phyloP scores from a whole-genome alignment of 2,797 vertebrate species.

The Pagetopsis macropterus region DNA sequence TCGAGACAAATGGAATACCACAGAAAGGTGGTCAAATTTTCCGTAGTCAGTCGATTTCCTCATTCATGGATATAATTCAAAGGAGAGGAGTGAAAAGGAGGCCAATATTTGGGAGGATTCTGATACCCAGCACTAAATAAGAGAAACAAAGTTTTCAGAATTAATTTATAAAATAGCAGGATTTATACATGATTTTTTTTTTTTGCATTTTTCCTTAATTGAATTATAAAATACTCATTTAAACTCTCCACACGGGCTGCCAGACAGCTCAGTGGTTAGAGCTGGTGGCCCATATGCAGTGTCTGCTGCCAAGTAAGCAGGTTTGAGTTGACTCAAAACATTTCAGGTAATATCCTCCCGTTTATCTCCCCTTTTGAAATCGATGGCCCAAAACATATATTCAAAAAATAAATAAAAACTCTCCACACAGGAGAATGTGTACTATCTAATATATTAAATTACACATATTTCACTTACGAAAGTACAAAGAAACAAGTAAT shows the following conservation, averaged over 20 bases:
- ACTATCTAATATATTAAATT: neutral
- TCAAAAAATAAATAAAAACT: neutral
- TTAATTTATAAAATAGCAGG: neutral
- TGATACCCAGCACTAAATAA: slow-evolving; percentile 40
- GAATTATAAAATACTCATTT: neutral
- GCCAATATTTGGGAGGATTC: slow-evolving; percentile 28
- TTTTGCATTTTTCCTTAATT: neutral
- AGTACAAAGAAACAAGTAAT: neutral
- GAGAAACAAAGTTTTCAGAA: neutral
- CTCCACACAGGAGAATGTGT: neutral
- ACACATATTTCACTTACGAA: neutral
- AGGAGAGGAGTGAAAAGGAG: slow-evolving; percentile 48
- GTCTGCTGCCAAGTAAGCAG: too few species aligned
- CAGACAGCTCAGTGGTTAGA: too few species aligned
- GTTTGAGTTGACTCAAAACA: too few species aligned
- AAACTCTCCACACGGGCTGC: neutral
- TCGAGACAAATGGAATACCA: slow-evolving; percentile 65
- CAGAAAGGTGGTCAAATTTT: slow-evolving; percentile 65
- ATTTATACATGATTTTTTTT: neutral
- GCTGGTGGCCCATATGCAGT: too few species aligned
- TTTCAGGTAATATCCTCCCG: too few species aligned
- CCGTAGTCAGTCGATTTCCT: slow-evolving; percentile 60
- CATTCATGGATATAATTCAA: slow-evolving; percentile 51
- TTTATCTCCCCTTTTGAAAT: too few species aligned
- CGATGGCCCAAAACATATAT: too few species aligned